Evolutionary conservation across 2,113 vertebrate genomes (phyloP), one percentile per base, ranked within the genome.

Genomic region (Podiceps cristatus): DNA sequence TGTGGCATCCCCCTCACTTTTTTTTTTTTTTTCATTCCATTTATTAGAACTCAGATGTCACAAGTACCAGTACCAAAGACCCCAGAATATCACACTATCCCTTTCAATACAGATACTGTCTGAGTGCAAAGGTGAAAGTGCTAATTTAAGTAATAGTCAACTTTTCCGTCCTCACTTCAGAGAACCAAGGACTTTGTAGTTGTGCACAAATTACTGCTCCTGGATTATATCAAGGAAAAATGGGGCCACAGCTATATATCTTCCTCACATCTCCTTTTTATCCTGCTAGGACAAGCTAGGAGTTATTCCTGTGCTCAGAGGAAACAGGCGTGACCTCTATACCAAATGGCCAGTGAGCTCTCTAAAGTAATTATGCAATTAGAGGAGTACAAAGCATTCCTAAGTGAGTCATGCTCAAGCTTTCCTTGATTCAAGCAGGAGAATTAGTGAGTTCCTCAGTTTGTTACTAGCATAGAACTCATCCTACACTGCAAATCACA

Each of bases 301-400:
- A 93, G 85, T 94, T 91, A 86, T 78, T 96, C 76, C 49, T 91
- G 58, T 40, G 45, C 87, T 77, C 62, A 73, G 10, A 94, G 97
- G 93, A 96, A 97, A 82, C 66, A 94, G 87, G 94, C 88, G 58
- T 95, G 94, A 95, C 91, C 91, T 87, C 87, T 83, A 18, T 77
- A 82, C 94, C 96, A 96, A 96, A 96, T 90, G 93, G 93, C 74
- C 94, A 96, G 53, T 55, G 71, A 96, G 91, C 37, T 72, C 80
- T 96, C 71, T 91, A 79, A 87, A 69, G 92, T 94, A 93, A 96
- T 97, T 95, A 93, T 67, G 96, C 91, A 96, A 94, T 97, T 96
- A 95, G 77, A 18, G 31, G 58, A 94, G 76, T 95, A 97, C 91
- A 97, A 96, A 97, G 96, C 96, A 97, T 95, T 97, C 93, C 89